A percentile compares a stretch with the other conserved stretches of the same genome.
Conservation (phyloP, 2,888 invertebrate species). For the Arenicola marina region DNA sequence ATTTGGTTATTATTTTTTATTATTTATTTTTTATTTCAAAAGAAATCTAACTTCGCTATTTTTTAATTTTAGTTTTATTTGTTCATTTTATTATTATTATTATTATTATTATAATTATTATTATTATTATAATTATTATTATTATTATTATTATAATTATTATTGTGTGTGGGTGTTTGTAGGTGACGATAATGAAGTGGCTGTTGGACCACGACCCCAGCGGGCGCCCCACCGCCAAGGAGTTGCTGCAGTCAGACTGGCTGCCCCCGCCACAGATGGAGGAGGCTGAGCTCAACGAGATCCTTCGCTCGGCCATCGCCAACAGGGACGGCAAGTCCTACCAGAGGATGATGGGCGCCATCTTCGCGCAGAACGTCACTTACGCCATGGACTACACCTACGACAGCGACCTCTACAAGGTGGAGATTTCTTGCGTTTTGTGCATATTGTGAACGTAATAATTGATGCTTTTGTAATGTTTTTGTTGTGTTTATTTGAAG, state of each 20-base stretch:
- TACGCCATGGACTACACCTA: constrained; percentile 80
- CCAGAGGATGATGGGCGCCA: constrained; percentile 64
- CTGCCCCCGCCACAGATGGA: constrained; percentile 85
- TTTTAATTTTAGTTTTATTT: no score
- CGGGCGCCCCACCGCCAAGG: constrained; percentile 81
- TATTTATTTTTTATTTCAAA: no score
- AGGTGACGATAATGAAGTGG: constrained; percentile 67
- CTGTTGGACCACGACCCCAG: constrained; percentile 83
- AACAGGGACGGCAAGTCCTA: constrained; percentile 81
- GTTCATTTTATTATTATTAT: no score
- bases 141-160: neutral
- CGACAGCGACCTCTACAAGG: constrained; percentile 68
- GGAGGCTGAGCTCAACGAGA: constrained; percentile 81
- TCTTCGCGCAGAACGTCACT: constrained; percentile 65
- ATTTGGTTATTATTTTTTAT: no score
- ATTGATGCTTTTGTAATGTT: no score
- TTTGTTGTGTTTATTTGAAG: no score
- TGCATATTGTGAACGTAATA: no score
- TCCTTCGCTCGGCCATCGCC: constrained; percentile 76
- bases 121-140: neutral
- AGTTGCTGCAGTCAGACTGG: constrained; percentile 79
- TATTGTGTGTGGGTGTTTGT: constrained; percentile 3
- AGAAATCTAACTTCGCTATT: no score
- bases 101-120: no score
- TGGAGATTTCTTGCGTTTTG: no score